Percentiles rank a stretch among this genome's conserved stretches.
Evolutionary conservation across 2,888 invertebrate species (phyloP).

Genomic region (Pseudanteris insignis): DNA sequence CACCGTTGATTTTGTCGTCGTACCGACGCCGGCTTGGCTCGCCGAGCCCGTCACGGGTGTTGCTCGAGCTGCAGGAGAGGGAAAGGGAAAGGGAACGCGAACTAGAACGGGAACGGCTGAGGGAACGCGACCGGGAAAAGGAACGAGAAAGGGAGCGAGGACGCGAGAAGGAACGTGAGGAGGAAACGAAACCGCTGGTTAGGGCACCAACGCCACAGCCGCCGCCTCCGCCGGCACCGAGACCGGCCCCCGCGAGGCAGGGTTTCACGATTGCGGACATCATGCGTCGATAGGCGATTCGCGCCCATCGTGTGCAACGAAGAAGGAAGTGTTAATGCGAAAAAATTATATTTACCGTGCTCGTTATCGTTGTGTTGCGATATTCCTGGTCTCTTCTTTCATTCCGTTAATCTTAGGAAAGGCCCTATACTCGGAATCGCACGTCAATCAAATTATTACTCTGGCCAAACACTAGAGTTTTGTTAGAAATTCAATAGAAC

Average conservation of each 20-base stretch:
- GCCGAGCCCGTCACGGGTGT: constrained; percentile 61
- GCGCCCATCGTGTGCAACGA: background rate
- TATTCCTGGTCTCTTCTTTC: no score
- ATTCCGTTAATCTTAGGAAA: no score
- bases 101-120: constrained; percentile 52
- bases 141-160: constrained; percentile 50
- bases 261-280: constrained; percentile 92
- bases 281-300: constrained; percentile 78
- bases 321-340: constrained; percentile 8
- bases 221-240: constrained; percentile 69
- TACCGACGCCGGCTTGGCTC: constrained; percentile 62
- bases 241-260: constrained; percentile 75
- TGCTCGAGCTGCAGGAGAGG: constrained; percentile 62
- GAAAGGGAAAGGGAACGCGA: constrained; percentile 55
- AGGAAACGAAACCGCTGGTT: constrained; percentile 66
- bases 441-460: no score
- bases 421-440: no score
- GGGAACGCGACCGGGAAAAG: constrained; percentile 49
- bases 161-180: constrained; percentile 43
- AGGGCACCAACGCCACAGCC: constrained; percentile 60
- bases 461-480: no score
- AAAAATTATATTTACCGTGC: constrained; percentile 3
- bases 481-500: no score
- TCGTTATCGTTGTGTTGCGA: background rate
- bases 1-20: no score